A percentile compares a stretch with the other conserved stretches of the same genome.
Evolutionary conservation across 2,888 invertebrate genomes (phyloP).

Genomic region (Ophioninae sp.): DNA sequence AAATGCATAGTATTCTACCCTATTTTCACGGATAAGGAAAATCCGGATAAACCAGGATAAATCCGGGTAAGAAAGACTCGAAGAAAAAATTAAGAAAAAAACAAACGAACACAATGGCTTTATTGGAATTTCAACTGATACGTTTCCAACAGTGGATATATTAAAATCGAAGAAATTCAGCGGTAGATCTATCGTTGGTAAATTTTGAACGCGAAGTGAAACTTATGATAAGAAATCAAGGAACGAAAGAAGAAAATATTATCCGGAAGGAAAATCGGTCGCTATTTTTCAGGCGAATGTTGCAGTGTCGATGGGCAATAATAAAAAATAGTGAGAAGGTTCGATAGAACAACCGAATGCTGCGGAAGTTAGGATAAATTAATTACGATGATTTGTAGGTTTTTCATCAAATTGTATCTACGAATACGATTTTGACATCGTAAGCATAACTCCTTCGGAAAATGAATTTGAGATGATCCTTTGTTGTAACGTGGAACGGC

Average conservation of each 20-base stretch:
- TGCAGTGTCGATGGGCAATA: slow-evolving; percentile 38
- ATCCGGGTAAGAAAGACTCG: not conserved
- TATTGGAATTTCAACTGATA: slow-evolving; percentile 30
- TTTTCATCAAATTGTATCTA: slow-evolving; percentile 11
- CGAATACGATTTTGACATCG: slow-evolving; percentile 8
- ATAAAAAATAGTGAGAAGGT: slow-evolving; percentile 11
- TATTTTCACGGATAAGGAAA: slow-evolving; percentile 56
- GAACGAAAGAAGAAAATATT: slow-evolving; percentile 12
- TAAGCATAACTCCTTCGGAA: not conserved
- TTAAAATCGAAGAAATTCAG: slow-evolving; percentile 39
- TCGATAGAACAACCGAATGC: not conserved
- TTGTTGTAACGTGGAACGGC: slow-evolving; percentile 6
- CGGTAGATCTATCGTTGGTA: slow-evolving; percentile 46
- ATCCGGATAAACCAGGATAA: slow-evolving; percentile 38
- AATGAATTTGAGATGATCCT: slow-evolving; percentile 9
- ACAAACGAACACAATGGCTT: slow-evolving; percentile 21
- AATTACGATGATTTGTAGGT: not conserved
- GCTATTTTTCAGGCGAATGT: slow-evolving; percentile 31
- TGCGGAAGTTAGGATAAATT: not conserved
- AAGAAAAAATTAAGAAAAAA: slow-evolving; percentile 4
- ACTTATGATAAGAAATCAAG: slow-evolving; percentile 32
- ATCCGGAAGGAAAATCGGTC: slow-evolving; percentile 11
- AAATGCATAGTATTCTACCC: slow-evolving; percentile 64
- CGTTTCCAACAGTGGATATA: slow-evolving; percentile 40
- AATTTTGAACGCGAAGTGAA: slow-evolving; percentile 39